Percentiles rank a stretch among this genome's conserved stretches.
These are phyloP conservation scores for Pachycephus smyrnensis DNA, from an alignment of 2,888 invertebrate species.

Conservation along the genomic window DNA sequence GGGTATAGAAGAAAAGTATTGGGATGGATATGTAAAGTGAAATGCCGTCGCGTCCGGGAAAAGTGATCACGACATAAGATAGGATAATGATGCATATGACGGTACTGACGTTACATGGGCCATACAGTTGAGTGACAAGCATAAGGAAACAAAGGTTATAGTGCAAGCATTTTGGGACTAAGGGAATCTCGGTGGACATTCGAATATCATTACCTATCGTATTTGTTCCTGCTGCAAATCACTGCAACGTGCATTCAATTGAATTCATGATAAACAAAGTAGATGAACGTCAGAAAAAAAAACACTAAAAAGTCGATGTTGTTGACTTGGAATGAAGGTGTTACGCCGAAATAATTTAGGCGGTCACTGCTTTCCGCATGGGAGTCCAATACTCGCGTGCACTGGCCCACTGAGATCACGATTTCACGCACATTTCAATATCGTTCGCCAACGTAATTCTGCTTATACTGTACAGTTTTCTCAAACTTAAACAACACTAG, in stretches of 20 bases:
- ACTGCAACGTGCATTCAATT: constrained; percentile 47
- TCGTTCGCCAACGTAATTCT: constrained; percentile 30
- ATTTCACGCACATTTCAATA: constrained; percentile 41
- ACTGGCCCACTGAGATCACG: constrained; percentile 28
- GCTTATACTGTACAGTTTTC: constrained; percentile 28
- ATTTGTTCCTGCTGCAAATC: constrained; percentile 49
- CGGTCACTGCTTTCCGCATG: constrained; percentile 22
- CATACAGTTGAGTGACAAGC: constrained; percentile 39
- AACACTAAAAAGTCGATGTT: constrained; percentile 42
- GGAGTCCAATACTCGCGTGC: constrained; percentile 25
- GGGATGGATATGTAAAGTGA: background rate
- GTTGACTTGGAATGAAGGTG: constrained; percentile 41
- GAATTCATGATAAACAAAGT: constrained; percentile 57
- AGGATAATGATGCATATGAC: constrained; percentile 15
- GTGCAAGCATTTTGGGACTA: constrained; percentile 34
- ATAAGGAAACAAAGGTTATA: constrained; percentile 54
- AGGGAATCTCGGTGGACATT: constrained; percentile 26
- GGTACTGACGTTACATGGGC: constrained; percentile 23
- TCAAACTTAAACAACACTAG: constrained; percentile 59
- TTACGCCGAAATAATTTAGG: constrained; percentile 29
- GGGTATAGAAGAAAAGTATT: background rate
- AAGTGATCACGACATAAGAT: background rate
- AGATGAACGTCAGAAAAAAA: constrained; percentile 41
- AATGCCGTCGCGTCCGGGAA: background rate
- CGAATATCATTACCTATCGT: constrained; percentile 51